These are phyloP conservation scores for Rutpela maculata DNA, from an alignment of 2,888 invertebrate genomes.

Conservation along the genomic window DNA sequence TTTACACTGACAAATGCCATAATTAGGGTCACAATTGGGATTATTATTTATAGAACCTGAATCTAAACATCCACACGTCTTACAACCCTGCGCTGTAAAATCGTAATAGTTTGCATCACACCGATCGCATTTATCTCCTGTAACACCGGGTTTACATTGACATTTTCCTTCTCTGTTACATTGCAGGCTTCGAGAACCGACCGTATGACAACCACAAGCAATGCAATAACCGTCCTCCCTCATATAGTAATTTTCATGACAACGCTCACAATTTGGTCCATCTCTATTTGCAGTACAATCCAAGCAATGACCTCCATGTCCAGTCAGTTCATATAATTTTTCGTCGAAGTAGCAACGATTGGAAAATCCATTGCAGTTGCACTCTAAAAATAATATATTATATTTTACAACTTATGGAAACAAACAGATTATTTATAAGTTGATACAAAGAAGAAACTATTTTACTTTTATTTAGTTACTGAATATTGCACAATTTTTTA, in stretches of 20 bases:
- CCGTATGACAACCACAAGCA: constrained; percentile 94
- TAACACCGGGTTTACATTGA: constrained; percentile 93
- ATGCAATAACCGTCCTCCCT: constrained; percentile 87
- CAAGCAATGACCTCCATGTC: constrained; percentile 97
- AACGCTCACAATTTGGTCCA: constrained; percentile 96
- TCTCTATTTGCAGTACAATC: constrained; percentile 96
- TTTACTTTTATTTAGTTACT: no score
- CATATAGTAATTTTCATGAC: constrained; percentile 94
- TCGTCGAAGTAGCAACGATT: constrained; percentile 97
- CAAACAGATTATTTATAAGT: no score
- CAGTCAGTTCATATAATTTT: constrained; percentile 90
- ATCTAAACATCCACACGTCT: constrained; percentile 91
- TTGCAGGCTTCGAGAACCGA: constrained; percentile 91
- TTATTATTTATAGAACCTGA: constrained; percentile 89
- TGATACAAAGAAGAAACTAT: no score
- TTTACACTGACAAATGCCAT: constrained; percentile 90
- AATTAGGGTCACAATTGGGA: constrained; percentile 88
- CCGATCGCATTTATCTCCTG: constrained; percentile 89
- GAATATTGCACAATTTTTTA: no score
- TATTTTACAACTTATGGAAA: not conserved
- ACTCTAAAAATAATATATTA: constrained; percentile 79
- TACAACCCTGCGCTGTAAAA: constrained; percentile 93
- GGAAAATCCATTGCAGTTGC: constrained; percentile 96
- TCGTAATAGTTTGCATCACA: constrained; percentile 91
- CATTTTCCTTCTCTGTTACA: constrained; percentile 96